Evolutionary conservation across 2,797 vertebrate genomes (phyloP).

Genomic region (Telmatherina bonti): DNA sequence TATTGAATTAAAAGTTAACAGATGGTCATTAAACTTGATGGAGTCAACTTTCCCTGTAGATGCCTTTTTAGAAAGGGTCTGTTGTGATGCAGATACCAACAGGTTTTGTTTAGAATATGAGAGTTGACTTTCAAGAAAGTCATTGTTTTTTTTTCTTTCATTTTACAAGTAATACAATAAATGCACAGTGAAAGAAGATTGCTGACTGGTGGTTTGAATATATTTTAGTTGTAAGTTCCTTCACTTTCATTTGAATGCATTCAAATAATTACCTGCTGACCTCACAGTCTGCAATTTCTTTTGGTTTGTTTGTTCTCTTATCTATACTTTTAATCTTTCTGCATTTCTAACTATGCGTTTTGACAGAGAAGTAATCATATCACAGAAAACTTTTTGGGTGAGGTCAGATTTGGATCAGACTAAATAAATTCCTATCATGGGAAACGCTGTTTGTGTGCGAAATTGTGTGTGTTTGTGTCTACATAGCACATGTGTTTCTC

Average conservation of each 20-base stretch:
- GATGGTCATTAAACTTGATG: conserved; percentile 9
- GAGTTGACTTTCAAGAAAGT: background rate
- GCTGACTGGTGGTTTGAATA: background rate
- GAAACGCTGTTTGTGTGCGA: conserved; percentile 11
- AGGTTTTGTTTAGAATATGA: background rate
- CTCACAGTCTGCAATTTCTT: conserved; percentile 8
- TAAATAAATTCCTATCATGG: conserved; percentile 25
- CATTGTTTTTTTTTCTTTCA: background rate
- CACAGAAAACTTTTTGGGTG: background rate
- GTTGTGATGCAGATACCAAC: background rate
- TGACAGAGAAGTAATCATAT: conserved; percentile 14
- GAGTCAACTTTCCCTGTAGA: background rate
- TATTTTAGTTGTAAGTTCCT: background rate
- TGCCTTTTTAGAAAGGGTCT: background rate
- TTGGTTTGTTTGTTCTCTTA: background rate
- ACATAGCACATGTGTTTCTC: conserved; percentile 52
- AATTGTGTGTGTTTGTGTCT: conserved; percentile 19
- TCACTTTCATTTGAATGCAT: conserved; percentile 19
- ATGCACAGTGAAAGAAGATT: too few species aligned
- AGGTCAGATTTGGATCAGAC: conserved; percentile 5
- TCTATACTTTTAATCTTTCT: conserved; percentile 6
- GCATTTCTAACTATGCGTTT: background rate
- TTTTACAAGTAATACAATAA: too few species aligned
- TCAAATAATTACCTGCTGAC: conserved; percentile 26
- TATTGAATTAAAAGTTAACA: conserved; percentile 13